These are phyloP conservation scores for Drosophila bocqueti DNA, from an alignment of 1,140 invertebrate genomes.

Conservation along the genomic window DNA sequence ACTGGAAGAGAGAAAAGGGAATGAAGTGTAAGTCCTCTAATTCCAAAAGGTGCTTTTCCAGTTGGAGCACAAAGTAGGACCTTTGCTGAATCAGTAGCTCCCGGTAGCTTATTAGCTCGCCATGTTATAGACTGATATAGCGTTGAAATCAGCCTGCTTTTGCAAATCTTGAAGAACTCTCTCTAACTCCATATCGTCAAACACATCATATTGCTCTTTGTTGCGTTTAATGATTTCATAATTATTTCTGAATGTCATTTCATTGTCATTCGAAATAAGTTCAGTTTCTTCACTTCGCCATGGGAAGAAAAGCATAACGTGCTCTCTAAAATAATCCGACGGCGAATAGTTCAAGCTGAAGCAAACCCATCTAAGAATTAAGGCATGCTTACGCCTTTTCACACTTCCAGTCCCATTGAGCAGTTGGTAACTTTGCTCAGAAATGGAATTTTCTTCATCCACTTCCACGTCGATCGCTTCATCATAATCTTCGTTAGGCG, in stretches of 20 bases:
- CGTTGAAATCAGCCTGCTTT: background rate
- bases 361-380: too few relatives aligned
- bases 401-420: too few relatives aligned
- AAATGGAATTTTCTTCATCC: too few relatives aligned
- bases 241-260: background rate
- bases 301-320: too few relatives aligned
- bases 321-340: too few relatives aligned
- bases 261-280: too few relatives aligned
- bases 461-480: too few relatives aligned
- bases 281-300: too few relatives aligned
- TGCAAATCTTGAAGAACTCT: background rate
- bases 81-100: background rate
- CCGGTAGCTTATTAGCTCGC: background rate
- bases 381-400: too few relatives aligned
- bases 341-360: too few relatives aligned
- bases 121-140: background rate
- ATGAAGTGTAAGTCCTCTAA: background rate
- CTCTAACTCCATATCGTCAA: slow-evolving; percentile 2
- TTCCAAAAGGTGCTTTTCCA: slow-evolving; percentile 1
- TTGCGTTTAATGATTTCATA: background rate
- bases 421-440: too few relatives aligned
- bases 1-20: background rate
- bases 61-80: background rate
- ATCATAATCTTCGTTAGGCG: too few relatives aligned
- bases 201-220: slow-evolving; percentile 5